phyloP scores from a whole-genome alignment of 2,113 vertebrate genomes.

The Coturnix japonica region DNA sequence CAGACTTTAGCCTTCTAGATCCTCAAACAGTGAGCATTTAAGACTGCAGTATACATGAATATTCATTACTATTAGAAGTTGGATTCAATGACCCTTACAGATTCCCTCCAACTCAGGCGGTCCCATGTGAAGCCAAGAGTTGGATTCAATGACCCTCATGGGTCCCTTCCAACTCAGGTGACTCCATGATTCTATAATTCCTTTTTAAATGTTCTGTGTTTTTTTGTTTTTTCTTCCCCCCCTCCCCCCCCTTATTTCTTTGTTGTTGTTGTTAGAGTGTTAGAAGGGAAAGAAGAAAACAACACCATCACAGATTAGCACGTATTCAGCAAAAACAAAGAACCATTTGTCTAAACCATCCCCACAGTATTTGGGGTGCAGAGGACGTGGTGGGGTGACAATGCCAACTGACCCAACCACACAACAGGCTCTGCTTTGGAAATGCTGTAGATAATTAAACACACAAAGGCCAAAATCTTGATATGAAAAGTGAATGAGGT shows the following conservation, averaged over 20 bases:
- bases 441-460: constrained; percentile 30
- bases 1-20: neutral
- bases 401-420: neutral
- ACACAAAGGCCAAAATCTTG: constrained; percentile 43
- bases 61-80: too few relatives aligned
- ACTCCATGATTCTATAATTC: too few relatives aligned
- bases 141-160: too few relatives aligned
- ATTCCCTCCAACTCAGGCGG: too few relatives aligned
- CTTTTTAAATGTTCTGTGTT: neutral
- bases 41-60: neutral
- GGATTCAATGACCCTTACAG: too few relatives aligned
- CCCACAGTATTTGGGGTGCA: neutral
- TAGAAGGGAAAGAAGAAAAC: neutral
- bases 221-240: too few relatives aligned
- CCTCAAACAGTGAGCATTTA: neutral
- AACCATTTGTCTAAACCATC: neutral
- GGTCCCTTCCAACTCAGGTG: too few relatives aligned
- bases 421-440: constrained; percentile 34
- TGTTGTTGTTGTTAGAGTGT: neutral
- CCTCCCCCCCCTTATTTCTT: neutral
- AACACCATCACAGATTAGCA: neutral
- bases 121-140: too few relatives aligned
- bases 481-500: constrained; percentile 45
- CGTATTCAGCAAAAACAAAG: neutral
- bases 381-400: rapidly evolving